Evolutionary conservation across 2,888 invertebrate species (phyloP).

Genomic region (Phortica okadai): DNA sequence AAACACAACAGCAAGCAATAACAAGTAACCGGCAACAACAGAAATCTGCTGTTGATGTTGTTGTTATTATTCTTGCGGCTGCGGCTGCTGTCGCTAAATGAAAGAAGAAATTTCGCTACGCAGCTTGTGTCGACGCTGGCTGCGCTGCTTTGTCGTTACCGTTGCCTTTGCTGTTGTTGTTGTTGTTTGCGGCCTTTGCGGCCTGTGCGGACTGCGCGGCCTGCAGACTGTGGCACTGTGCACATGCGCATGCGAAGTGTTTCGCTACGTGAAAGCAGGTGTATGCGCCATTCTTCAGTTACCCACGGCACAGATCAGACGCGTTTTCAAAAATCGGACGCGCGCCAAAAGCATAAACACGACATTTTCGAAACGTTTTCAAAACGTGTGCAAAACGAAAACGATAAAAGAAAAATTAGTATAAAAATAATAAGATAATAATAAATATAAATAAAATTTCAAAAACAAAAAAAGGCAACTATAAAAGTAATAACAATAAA

Average conservation of each 20-base stretch:
- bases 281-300: slow-evolving; percentile 77
- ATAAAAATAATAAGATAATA: slow-evolving; percentile 5
- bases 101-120: slow-evolving; percentile 70
- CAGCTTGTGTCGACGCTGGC: slow-evolving; percentile 43
- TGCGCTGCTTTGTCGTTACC: slow-evolving; percentile 26
- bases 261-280: slow-evolving; percentile 77
- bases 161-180: slow-evolving; percentile 42
- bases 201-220: neutral
- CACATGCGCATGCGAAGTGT: slow-evolving; percentile 75
- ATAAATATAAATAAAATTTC: slow-evolving; percentile 19
- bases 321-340: slow-evolving; percentile 59
- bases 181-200: slow-evolving; percentile 27
- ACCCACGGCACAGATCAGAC: slow-evolving; percentile 77
- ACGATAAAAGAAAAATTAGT: slow-evolving; percentile 11
- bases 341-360: slow-evolving; percentile 28
- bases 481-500: neutral
- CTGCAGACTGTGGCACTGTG: slow-evolving; percentile 30
- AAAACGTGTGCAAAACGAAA: neutral
- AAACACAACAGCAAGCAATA: slow-evolving; percentile 8
- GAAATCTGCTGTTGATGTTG: neutral
- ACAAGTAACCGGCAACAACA: slow-evolving; percentile 10
- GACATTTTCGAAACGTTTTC: neutral
- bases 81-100: slow-evolving; percentile 52
- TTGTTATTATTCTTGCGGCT: slow-evolving; percentile 3
- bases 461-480: slow-evolving; percentile 24